These are phyloP conservation scores for Aethina tumida DNA, from an alignment of 1,140 invertebrate species.

Conservation along the genomic window DNA sequence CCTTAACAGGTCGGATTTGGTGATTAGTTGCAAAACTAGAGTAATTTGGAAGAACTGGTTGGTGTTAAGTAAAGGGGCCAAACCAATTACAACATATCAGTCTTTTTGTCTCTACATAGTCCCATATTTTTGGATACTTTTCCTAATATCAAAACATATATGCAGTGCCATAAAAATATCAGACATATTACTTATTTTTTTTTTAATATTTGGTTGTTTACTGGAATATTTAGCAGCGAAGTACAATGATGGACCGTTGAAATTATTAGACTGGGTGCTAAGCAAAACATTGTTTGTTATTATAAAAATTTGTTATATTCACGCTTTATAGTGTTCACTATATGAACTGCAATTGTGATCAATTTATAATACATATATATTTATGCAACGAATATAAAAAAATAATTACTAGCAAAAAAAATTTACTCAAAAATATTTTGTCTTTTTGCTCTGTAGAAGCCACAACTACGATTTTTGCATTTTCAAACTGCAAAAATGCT, in stretches of 20 bases:
- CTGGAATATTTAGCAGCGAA: constrained; percentile 4
- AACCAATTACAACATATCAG: no score
- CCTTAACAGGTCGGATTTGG: no score
- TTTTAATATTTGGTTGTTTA: not conserved
- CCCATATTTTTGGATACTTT: no score
- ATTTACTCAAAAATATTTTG: constrained; percentile 6
- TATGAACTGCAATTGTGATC: constrained; percentile 37
- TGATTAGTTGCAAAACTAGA: no score
- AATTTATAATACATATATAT: constrained; percentile 32
- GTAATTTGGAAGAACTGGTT: no score
- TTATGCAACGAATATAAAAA: constrained; percentile 35
- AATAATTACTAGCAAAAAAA: constrained; percentile 17
- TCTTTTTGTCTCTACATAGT: no score
- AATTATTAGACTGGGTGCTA: constrained; percentile 29
- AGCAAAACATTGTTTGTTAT: constrained; percentile 26
- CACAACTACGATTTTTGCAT: constrained; percentile 2
- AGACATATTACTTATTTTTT: not conserved
- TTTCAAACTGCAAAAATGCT: not conserved
- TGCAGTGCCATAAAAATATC: not conserved
- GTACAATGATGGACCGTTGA: constrained; percentile 17
- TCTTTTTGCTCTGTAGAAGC: constrained; percentile 7
- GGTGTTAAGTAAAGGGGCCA: no score
- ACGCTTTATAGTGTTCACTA: constrained; percentile 37
- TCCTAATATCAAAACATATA: no score
- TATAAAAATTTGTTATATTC: constrained; percentile 28